Evolutionary conservation across 35 echinoderm and acorn worm genomes (phyloP).

Genomic region (Lytechinus pictus): DNA sequence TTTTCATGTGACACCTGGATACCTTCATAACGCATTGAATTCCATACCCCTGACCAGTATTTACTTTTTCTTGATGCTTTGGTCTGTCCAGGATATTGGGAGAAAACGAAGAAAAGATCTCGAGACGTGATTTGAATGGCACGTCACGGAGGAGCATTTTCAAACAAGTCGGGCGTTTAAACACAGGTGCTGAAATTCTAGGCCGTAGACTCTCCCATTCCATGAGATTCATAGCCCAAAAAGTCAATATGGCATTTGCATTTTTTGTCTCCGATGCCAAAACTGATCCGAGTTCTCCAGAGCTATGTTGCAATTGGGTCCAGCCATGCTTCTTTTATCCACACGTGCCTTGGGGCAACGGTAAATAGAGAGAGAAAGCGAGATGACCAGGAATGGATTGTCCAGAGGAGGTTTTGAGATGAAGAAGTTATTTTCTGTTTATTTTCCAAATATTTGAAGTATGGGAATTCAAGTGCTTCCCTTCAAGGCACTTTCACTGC

Average conservation of each 20-base stretch:
- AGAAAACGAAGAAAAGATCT: background rate
- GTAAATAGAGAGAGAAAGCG: background rate
- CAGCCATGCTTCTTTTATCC: background rate
- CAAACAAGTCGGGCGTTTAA: constrained; percentile 36
- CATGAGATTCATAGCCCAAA: constrained; percentile 30
- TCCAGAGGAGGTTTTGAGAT: background rate
- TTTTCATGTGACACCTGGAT: background rate
- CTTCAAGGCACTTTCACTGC: background rate
- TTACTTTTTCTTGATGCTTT: background rate
- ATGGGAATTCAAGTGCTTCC: background rate
- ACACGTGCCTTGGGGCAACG: background rate
- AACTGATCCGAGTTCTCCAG: background rate
- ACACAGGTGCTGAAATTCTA: constrained; percentile 45
- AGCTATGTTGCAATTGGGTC: constrained; percentile 1
- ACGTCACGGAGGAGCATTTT: constrained; percentile 4
- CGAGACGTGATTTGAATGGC: constrained; percentile 9
- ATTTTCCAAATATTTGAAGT: background rate
- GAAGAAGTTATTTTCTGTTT: background rate
- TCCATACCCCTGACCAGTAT: background rate
- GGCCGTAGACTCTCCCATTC: background rate
- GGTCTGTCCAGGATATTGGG: background rate
- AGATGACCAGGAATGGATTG: background rate
- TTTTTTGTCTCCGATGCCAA: constrained; percentile 32
- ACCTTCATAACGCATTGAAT: background rate
- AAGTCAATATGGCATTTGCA: constrained; percentile 43